These are phyloP conservation scores for Indicator maculatus DNA, from an alignment of 2,113 vertebrate species.

Conservation along the genomic window DNA sequence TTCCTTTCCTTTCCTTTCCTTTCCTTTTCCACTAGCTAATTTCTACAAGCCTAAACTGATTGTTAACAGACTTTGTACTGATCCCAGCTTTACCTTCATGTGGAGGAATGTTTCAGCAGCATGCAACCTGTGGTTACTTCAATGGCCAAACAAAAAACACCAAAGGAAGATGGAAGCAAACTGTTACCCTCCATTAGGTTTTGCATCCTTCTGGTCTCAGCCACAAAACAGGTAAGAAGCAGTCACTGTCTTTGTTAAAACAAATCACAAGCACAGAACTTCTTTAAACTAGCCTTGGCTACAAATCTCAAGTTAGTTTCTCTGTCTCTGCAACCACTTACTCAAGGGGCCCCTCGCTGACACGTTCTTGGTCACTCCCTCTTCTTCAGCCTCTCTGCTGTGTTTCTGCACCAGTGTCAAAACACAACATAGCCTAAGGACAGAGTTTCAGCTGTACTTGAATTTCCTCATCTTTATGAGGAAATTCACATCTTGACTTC, in stretches of 20 bases:
- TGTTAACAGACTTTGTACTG: not conserved
- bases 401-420: not conserved
- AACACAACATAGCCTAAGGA: not conserved
- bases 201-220: not conserved
- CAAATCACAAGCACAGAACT: not conserved
- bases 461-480: not conserved
- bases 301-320: not conserved
- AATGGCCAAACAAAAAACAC: not conserved
- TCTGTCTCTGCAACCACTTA: not conserved
- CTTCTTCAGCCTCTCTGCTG: not conserved
- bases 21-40: not conserved
- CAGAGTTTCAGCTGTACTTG: not conserved
- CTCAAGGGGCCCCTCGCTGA: not conserved
- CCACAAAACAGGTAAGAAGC: not conserved
- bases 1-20: not conserved
- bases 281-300: rapidly evolving
- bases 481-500: not conserved
- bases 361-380: not conserved
- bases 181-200: not conserved
- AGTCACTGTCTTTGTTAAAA: not conserved
- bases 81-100: not conserved
- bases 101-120: not conserved
- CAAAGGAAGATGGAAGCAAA: not conserved
- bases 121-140: not conserved
- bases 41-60: conserved; percentile 29